Evolutionary conservation across 2,888 invertebrate genomes (phyloP), one percentile per base, ranked within the genome.

Genomic region (Pyrocoelia pectoralis): DNA sequence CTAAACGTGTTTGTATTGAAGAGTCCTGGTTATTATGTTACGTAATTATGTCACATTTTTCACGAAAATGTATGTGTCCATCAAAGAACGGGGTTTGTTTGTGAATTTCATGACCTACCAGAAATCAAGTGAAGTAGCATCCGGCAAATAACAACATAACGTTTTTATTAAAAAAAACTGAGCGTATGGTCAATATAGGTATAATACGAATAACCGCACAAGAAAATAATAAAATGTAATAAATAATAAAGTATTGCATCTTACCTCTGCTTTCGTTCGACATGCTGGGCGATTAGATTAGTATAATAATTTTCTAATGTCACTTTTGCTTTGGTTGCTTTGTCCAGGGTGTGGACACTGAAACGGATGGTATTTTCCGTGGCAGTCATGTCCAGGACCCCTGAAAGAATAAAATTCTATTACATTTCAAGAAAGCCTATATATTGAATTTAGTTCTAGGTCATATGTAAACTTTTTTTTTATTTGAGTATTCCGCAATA

Each of bases 281-380:
- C 92, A 83, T 98, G 96, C 83, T 98, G 98, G 74, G 95, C 91
- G 80, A 98, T 93, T 79, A 98, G 90, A 85, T 99, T 99, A 83
- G 95, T 95, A 84, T 99, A 99, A 85, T 98, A 99, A 84, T 98
- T 98, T 84, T 99, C 99, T 80, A 99, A 85, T 65, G 98, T 97
- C 80, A 99, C 93, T 86, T 99, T 98, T 75, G 98, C 98, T 84
- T 98, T 97, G 80, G 97, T 97, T 76, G 97, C 98, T 85, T 98
- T 98, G 87, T 98, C 98, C 83, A 95, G 87, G 79, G 98, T 98
- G 84, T 97, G 95, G 80, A 95, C 95, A 86, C 95, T 95, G 86
- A 97, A 95, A 84, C 94, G 93, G 83, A 95, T 92, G 79, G 88
- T 86, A 78, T 88, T 91, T 83, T 92, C 91, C 80, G 91, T 89